Base-by-base conservation (phyloP, 2,888 invertebrate species). In the Timema podura region DNA sequence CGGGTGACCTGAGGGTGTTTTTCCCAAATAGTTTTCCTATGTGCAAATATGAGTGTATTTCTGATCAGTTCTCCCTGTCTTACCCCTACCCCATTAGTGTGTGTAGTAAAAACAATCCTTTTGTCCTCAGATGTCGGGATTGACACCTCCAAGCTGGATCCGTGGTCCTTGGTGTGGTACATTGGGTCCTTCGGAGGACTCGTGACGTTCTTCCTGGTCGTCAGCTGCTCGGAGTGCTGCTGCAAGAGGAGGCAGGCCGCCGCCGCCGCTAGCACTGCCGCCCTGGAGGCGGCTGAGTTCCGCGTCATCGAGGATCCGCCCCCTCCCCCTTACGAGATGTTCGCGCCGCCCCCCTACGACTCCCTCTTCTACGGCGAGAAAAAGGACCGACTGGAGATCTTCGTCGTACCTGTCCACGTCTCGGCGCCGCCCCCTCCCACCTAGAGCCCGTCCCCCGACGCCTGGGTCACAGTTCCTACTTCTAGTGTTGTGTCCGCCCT, bases 91-190 rank as follows among this genome's bases (percentile, higher is more conserved):
- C n/a, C n/a, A n/a, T n/a, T n/a, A n/a, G n/a, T n/a, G n/a, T n/a
- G n/a, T n/a, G n/a, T n/a, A n/a, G n/a, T n/a, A n/a, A n/a, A n/a
- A n/a, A n/a, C n/a, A n/a, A n/a, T n/a, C n/a, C n/a, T n/a, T n/a
- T n/a, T n/a, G n/a, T n/a, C n/a, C n/a, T n/a, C n/a, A n/a, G 16
- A 6, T 16, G 59, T 44, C 11, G 59, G 44, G 7, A 44, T 44
- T 11, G 59, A 59, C 59, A 16, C n/a, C 13, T 5, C 59, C 9
- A 76, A 74, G 54, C 74, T 83, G 75, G 84, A 85, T 75, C 83
- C 85, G 0, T 85, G 85, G 85, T 85, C 85, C 46, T 83, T 86
- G 68, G 80, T 85, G 7, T 85, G 85, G 85, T 86, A 86, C 80
- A 82, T 86, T 67, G 85, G 85, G 5, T 85, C 85, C 2, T 85